Percentiles rank a stretch among this genome's conserved stretches.
phyloP scores from a whole-genome alignment of 2,797 vertebrate species.

The Silurus lanzhouensis region DNA sequence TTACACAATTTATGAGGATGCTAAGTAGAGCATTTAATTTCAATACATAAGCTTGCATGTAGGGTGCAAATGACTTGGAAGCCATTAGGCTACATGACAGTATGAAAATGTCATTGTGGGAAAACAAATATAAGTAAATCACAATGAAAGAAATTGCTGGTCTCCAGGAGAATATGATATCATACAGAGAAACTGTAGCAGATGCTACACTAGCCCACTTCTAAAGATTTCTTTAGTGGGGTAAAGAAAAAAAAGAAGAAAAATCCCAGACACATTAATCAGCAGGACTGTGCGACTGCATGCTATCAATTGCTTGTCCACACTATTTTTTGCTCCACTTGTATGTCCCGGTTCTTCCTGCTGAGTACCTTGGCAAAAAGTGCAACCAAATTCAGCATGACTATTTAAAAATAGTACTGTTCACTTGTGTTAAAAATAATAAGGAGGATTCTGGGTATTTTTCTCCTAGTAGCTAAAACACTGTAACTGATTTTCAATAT shows the following conservation, averaged over 20 bases:
- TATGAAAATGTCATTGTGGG: not conserved
- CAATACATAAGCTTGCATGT: not conserved
- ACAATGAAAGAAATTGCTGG: not conserved
- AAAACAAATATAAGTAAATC: not conserved
- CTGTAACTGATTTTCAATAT: not conserved
- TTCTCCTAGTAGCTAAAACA: not conserved
- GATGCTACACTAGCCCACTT: not conserved
- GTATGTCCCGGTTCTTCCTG: not conserved
- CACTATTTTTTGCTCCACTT: not conserved
- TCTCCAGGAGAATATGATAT: not conserved
- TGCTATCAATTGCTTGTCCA: not conserved
- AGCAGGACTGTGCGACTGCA: not conserved
- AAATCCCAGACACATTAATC: not conserved
- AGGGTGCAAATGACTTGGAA: not conserved
- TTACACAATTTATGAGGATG: not conserved
- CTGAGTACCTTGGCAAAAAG: not conserved
- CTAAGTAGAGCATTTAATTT: not conserved
- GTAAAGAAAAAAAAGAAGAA: not conserved
- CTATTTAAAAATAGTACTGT: not conserved
- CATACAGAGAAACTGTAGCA: not conserved
- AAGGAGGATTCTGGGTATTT: not conserved
- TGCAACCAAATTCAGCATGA: not conserved
- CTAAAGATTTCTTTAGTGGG: not conserved
- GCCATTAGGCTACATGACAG: not conserved
- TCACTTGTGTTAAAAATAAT: not conserved